Evolutionary conservation across 2,888 invertebrate species (phyloP).

Genomic region (Cryptosula pallasiana): DNA sequence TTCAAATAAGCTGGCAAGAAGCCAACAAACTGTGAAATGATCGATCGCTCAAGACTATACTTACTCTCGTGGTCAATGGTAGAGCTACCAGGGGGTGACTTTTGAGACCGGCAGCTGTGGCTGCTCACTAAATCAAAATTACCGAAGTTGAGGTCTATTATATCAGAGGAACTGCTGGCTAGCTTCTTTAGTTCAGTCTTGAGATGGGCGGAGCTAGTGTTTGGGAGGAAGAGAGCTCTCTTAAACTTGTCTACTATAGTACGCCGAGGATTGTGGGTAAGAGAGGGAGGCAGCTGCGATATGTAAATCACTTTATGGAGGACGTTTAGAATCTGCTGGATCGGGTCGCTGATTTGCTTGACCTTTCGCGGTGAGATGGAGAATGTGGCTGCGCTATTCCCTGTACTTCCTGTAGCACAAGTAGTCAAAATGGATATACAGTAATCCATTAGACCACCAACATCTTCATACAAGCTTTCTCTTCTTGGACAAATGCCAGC

Average conservation of each 20-base stretch:
- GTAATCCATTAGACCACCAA: too few relatives aligned
- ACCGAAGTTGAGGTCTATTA: slow-evolving; percentile 48
- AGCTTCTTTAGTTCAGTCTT: slow-evolving; percentile 51
- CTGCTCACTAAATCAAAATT: not conserved
- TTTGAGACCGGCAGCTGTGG: not conserved
- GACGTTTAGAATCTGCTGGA: slow-evolving; percentile 48
- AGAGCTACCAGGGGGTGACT: not conserved
- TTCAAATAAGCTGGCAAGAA: not conserved
- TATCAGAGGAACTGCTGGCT: slow-evolving; percentile 30
- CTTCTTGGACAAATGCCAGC: too few relatives aligned
- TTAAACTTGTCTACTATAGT: slow-evolving; percentile 49
- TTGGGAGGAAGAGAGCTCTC: slow-evolving; percentile 44
- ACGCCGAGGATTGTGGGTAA: slow-evolving; percentile 43
- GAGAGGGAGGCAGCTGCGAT: slow-evolving; percentile 48
- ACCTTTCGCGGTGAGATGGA: slow-evolving; percentile 48
- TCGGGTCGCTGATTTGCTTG: slow-evolving; percentile 51
- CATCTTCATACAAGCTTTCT: too few relatives aligned
- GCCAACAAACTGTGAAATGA: too few relatives aligned
- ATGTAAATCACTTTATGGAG: slow-evolving; percentile 52
- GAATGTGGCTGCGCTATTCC: slow-evolving; percentile 28
- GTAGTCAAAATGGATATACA: too few relatives aligned
- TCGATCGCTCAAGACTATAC: too few relatives aligned
- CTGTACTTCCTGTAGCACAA: slow-evolving; percentile 9
- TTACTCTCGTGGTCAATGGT: slow-evolving; percentile 18
- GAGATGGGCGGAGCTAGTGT: slow-evolving; percentile 44